Evolutionary conservation across 2,888 invertebrate genomes (phyloP), one percentile per base, ranked within the genome.

Genomic region (Eupithecia tripunctaria): DNA sequence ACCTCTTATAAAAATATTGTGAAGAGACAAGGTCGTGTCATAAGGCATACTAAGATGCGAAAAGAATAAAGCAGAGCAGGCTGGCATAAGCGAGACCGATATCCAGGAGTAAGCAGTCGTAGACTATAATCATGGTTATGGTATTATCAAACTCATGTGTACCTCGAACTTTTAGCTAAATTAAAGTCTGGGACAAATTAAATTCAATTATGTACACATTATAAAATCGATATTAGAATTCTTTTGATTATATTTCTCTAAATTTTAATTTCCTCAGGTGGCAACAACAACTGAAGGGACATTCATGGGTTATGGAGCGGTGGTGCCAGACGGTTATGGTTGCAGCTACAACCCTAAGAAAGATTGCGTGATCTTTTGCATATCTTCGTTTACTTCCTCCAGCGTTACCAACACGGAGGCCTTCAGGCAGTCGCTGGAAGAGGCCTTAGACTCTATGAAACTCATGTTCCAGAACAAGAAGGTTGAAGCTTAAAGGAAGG

Each of bases 301-400:
- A 0, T 98, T 98, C 89, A 98, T 98, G 96, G 99, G 99, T 29
- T 99, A 99, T 89, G 99, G 99, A 0, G 98, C 99, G 0, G 99
- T 99, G 2, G 99, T 99, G 59, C 97, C 98, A 0, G 98, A 99
- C 82, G 99, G 99, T 12, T 99, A 99, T 88, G 99, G 99, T 10
- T 98, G 98, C 87, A 97, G 98, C 79, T 99, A 99, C 95, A 99
- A 99, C 92, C 97, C 98, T 0, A 97, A 98, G 86, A 95, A 96
- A 72, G 96, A 97, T 84, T 95, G 95, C 81, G 96, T 99, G 82
- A 96, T 98, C 82, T 99, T 99, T 92, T 98, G 98, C 86, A 96
- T 98, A 72, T 97, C 98, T 1, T 97, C 98, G 1, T 98, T 98
- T 91, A 96, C 96, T 83, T 96, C 97, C n/a, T 97, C 97, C 77